phyloP scores from a whole-genome alignment of 2,888 invertebrate species.

The Thera obeliscata region DNA sequence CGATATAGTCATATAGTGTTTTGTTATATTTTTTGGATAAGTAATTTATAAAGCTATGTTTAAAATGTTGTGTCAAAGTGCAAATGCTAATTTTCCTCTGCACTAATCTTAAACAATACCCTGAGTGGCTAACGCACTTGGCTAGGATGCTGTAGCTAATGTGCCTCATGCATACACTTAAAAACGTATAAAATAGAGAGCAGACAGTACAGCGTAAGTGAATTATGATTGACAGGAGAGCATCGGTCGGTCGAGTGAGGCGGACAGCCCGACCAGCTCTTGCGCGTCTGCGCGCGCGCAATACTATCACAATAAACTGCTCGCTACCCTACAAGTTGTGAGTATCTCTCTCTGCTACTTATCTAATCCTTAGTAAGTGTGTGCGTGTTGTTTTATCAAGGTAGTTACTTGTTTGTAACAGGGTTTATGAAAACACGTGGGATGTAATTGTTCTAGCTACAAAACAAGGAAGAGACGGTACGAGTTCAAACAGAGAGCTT shows the following conservation, averaged over 20 bases:
- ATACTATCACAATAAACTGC: conserved; percentile 62
- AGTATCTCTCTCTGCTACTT: conserved; percentile 41
- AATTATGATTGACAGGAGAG: conserved; percentile 55
- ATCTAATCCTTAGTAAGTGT: background rate
- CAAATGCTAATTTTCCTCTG: too few species aligned
- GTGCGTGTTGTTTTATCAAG: too few species aligned
- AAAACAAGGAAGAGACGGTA: conserved; percentile 74
- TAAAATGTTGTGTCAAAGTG: too few species aligned
- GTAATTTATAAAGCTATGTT: too few species aligned
- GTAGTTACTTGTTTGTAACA: too few species aligned
- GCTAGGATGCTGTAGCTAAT: too few species aligned
- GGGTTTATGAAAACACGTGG: too few species aligned
- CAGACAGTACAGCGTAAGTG: background rate
- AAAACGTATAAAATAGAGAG: background rate
- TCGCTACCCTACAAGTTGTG: conserved; percentile 68
- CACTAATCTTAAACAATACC: too few species aligned
- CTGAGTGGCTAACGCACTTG: too few species aligned
- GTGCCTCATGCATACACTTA: background rate
- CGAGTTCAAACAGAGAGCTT: conserved; percentile 70
- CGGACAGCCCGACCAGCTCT: conserved; percentile 49
- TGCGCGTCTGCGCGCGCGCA: conserved; percentile 55
- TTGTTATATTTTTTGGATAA: too few species aligned
- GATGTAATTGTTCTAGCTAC: conserved; percentile 51
- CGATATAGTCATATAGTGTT: too few species aligned
- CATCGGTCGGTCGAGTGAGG: conserved; percentile 48